These are phyloP conservation scores for Morpho helenor DNA, from an alignment of 2,888 invertebrate species.

Conservation along the genomic window DNA sequence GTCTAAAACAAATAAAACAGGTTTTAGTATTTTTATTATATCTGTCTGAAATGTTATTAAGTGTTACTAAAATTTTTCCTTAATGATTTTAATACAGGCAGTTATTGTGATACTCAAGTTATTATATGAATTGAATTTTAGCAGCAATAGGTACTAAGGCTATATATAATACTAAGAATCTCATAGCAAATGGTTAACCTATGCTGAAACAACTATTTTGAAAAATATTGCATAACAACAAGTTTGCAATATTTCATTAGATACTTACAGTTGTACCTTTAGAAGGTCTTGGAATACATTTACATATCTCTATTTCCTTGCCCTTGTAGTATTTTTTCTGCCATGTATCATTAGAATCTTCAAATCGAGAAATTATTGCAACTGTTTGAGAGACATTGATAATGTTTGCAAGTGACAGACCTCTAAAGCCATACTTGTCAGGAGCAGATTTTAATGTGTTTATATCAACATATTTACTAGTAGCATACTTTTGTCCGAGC, in stretches of 20 bases:
- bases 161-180: too few relatives aligned
- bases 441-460: constrained; percentile 72
- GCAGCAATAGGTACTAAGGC: too few relatives aligned
- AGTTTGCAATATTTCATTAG: background rate
- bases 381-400: constrained; percentile 75
- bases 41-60: too few relatives aligned
- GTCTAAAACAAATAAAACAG: too few relatives aligned
- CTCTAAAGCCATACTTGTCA: constrained; percentile 82
- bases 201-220: too few relatives aligned
- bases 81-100: too few relatives aligned
- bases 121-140: too few relatives aligned
- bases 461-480: constrained; percentile 81
- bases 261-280: constrained; percentile 83
- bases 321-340: constrained; percentile 76
- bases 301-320: constrained; percentile 47
- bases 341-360: constrained; percentile 71
- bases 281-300: constrained; percentile 73
- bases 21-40: too few relatives aligned
- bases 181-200: too few relatives aligned
- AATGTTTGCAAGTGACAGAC: constrained; percentile 83
- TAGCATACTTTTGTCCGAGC: constrained; percentile 81
- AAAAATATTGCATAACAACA: background rate
- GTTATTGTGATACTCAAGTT: too few relatives aligned
- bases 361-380: constrained; percentile 78
- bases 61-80: too few relatives aligned